Conservation (phyloP, 2,888 invertebrate species). For the Thyatira batis region DNA sequence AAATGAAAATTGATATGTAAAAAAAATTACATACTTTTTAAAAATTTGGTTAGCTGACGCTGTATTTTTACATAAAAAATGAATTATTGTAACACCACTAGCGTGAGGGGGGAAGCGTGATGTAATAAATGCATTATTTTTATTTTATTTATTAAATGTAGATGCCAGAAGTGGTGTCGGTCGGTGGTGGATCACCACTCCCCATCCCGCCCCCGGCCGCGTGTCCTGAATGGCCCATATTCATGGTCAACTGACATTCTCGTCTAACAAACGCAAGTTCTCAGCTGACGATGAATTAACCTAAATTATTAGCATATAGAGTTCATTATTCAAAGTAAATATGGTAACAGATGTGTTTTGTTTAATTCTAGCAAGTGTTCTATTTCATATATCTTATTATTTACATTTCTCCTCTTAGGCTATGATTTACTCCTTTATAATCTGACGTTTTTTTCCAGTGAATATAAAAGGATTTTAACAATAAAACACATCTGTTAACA, state of each 20-base stretch:
- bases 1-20: neutral
- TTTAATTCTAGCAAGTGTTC: neutral
- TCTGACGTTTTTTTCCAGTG: neutral
- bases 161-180: slow-evolving; percentile 74
- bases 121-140: neutral
- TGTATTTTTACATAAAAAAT: no score
- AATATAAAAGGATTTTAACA: no score
- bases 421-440: neutral
- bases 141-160: slow-evolving; percentile 32
- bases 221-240: slow-evolving; percentile 76
- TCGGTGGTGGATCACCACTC: slow-evolving; percentile 72
- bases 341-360: neutral
- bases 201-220: slow-evolving; percentile 73
- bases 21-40: neutral
- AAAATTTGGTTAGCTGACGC: no score
- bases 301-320: neutral
- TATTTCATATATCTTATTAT: neutral
- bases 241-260: slow-evolving; percentile 67
- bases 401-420: neutral
- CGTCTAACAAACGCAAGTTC: neutral
- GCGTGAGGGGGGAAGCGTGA: no score
- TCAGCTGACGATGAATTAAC: neutral
- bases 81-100: no score
- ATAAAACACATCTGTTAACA: neutral
- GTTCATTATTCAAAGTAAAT: neutral